phyloP scores from a whole-genome alignment of 2,113 vertebrate genomes.

The Apistogramma diplotaenia region DNA sequence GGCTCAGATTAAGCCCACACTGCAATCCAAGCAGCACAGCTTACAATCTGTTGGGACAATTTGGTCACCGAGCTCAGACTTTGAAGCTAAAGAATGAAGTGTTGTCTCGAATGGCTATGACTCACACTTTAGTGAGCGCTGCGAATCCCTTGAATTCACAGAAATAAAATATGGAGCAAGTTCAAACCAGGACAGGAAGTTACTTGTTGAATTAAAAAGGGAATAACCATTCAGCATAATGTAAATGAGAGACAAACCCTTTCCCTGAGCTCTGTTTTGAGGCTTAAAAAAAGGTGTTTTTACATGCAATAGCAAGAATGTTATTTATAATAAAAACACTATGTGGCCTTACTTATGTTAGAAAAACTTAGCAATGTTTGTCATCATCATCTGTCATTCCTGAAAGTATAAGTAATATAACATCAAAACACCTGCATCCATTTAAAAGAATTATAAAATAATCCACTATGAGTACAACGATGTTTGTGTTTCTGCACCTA shows the following conservation, averaged over 20 bases:
- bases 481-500: not conserved
- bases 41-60: constrained; percentile 65
- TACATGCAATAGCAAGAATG: not conserved
- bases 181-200: not conserved
- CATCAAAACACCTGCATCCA: not conserved
- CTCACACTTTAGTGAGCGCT: not conserved
- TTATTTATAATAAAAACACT: not conserved
- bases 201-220: not conserved
- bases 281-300: not conserved
- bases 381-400: not conserved
- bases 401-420: not conserved
- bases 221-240: not conserved
- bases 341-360: not conserved
- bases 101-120: not conserved
- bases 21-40: constrained; percentile 43
- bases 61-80: constrained; percentile 46
- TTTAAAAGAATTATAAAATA: not conserved
- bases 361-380: not conserved
- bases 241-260: too few relatives aligned
- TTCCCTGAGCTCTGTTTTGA: not conserved
- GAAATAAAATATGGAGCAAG: not conserved
- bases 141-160: not conserved
- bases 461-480: fast-evolving
- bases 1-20: constrained; percentile 57
- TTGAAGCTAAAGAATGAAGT: not conserved